These are phyloP conservation scores for Osmerus eperlanus DNA, from an alignment of 2,113 vertebrate genomes.

Conservation along the genomic window DNA sequence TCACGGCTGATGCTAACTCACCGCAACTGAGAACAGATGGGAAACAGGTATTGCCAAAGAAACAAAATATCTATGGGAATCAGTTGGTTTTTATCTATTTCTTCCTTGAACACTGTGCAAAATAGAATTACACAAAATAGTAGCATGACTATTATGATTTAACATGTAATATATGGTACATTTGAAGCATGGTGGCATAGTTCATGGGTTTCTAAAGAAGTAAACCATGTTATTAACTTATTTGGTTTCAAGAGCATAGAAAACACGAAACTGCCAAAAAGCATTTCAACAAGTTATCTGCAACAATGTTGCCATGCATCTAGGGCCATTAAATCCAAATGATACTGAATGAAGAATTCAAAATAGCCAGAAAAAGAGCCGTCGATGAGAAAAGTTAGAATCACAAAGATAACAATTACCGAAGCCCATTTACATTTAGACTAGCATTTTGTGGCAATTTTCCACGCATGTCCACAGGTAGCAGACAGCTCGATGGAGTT, in stretches of 20 bases:
- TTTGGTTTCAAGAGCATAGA: slow-evolving; percentile 22
- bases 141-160: slow-evolving; percentile 23
- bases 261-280: slow-evolving; percentile 38
- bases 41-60: slow-evolving; percentile 44
- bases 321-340: slow-evolving; percentile 51
- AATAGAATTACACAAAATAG: slow-evolving; percentile 16
- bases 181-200: slow-evolving; percentile 30
- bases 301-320: slow-evolving; percentile 37
- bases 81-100: slow-evolving; percentile 21
- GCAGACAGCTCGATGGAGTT: slow-evolving; percentile 59
- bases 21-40: slow-evolving; percentile 53
- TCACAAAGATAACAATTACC: slow-evolving; percentile 70
- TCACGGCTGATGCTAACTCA: slow-evolving; percentile 1
- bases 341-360: slow-evolving; percentile 42
- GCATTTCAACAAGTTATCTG: slow-evolving; percentile 33
- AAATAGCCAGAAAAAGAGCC: slow-evolving; percentile 53
- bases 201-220: slow-evolving; percentile 34
- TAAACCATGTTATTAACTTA: slow-evolving; percentile 29
- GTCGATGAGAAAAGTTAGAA: slow-evolving; percentile 64
- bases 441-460: slow-evolving; percentile 65
- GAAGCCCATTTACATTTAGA: slow-evolving; percentile 78
- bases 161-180: slow-evolving; percentile 31
- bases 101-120: not conserved
- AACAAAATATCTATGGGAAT: slow-evolving; percentile 40
- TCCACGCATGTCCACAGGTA: slow-evolving; percentile 64